Conservation (phyloP, 1,140 invertebrate genomes). For the Papilio machaon region DNA sequence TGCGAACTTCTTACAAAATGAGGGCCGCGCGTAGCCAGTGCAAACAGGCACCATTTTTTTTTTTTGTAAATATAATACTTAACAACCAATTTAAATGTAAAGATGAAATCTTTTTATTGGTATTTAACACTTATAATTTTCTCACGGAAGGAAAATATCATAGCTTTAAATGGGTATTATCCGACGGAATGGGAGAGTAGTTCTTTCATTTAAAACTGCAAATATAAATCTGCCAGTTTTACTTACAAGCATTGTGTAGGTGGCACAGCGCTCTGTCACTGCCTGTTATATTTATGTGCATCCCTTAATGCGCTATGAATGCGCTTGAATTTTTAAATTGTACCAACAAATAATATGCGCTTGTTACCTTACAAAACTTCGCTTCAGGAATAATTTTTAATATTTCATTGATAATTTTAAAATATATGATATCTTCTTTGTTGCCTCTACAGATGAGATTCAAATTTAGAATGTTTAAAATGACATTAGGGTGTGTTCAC, state of each 20-base stretch:
- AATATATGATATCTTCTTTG: background rate
- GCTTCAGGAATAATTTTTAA: background rate
- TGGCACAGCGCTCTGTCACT: slow-evolving; percentile 23
- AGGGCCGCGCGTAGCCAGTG: too few relatives aligned
- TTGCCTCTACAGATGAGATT: background rate
- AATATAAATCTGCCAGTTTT: slow-evolving; percentile 36
- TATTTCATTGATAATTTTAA: background rate
- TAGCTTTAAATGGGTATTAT: slow-evolving; percentile 29
- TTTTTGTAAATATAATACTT: background rate
- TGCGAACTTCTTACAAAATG: too few relatives aligned
- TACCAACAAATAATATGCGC: background rate
- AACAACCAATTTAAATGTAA: too few relatives aligned
- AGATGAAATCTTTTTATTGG: background rate
- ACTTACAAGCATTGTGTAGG: slow-evolving; percentile 30
- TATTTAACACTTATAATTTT: background rate
- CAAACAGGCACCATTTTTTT: too few relatives aligned
- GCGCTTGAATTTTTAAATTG: slow-evolving; percentile 33
- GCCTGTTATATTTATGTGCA: slow-evolving; percentile 12
- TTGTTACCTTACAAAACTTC: background rate
- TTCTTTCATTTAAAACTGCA: slow-evolving; percentile 30
- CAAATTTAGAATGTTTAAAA: too few relatives aligned
- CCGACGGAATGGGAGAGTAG: background rate
- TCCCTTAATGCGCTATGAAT: slow-evolving; percentile 27
- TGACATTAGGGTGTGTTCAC: background rate
- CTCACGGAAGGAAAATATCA: slow-evolving; percentile 11